These are phyloP conservation scores for Pseudobourletiella spinata DNA, from an alignment of 1,140 invertebrate genomes.

Conservation along the genomic window DNA sequence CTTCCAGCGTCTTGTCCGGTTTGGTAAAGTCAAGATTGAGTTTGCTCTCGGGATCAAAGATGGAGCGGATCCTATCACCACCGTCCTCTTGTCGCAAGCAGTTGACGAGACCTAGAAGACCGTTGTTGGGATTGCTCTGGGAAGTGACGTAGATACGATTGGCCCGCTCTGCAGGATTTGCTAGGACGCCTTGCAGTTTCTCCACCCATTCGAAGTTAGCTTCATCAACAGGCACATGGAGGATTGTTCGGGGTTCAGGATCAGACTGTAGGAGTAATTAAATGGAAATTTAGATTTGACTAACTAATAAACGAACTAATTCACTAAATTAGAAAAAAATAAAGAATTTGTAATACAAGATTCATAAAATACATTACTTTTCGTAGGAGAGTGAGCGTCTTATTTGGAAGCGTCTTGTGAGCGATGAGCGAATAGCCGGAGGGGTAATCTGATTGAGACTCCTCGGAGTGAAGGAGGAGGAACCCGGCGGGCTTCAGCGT, in stretches of 20 bases:
- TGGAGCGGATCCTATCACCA: constrained; percentile 54
- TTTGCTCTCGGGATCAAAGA: constrained; percentile 14
- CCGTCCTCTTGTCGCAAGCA: constrained; percentile 68
- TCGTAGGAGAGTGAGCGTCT: constrained; percentile 1
- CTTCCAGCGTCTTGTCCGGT: too few relatives aligned
- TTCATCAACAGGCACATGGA: too few relatives aligned
- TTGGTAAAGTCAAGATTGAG: background rate
- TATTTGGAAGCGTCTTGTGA: background rate
- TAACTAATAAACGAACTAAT: background rate
- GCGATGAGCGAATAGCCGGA: background rate
- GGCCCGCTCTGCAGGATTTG: constrained; percentile 47
- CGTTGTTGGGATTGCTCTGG: constrained; percentile 55
- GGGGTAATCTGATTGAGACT: background rate
- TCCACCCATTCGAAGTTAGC: constrained; percentile 73
- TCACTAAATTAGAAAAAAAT: background rate
- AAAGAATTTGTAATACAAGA: background rate
- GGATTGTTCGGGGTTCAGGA: constrained; percentile 49
- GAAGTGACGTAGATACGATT: constrained; percentile 46
- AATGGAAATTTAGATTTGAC: background rate
- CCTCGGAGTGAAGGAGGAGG: background rate
- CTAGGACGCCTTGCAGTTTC: constrained; percentile 59
- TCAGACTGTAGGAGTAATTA: constrained; percentile 44
- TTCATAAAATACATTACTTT: constrained; percentile 1
- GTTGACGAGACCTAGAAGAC: constrained; percentile 76
- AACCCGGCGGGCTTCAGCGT: constrained; percentile 8